Evolutionary conservation across 2,797 vertebrate genomes (phyloP), one percentile per base, ranked within the genome.

Genomic region (Anguilla marmorata): DNA sequence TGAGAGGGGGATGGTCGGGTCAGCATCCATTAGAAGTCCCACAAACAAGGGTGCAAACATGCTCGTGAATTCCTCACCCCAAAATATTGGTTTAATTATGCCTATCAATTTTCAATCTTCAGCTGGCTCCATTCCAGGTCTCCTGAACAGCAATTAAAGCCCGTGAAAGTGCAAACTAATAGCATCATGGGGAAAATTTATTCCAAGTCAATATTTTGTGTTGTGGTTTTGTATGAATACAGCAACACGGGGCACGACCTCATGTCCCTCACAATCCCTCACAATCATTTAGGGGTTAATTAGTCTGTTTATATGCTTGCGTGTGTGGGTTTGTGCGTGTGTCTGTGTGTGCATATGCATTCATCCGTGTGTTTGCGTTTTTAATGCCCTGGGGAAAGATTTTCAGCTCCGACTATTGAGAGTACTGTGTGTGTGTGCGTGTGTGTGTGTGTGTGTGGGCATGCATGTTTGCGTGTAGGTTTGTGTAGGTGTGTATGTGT

Each of bases 251-350:
- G 9, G 27, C 66, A 8, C 30, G 66, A 72, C 66, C n/a, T 30
- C 6, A 72, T 72, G 11, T 72, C 27, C 7, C 24, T 41, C 37
- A 41, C 37, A 41, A 41, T 41, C 37, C 41, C 8, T 41, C 11
- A 76, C 72, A 37, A 76, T 41, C 33, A 33, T 76, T 76, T 76
- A 76, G 30, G 72, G 72, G 72, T 76, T 72, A 76, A 76, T 37
- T 76, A 76, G 30, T 37, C 11, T 37, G 72, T 76, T 12, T 19
- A 41, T 33, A 41, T 41, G 33, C 14, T 2, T 33, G 69, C 11
- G 69, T 33, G 69, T 74, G 30, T 74, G 69, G 7, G 27, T 74
- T 24, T 66, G 24, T n/a, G 16, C 21, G 58, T 63, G 58, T 63
- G 58, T 21, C 2, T 63, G 58, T 63, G 58, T 63, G 58, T 63